Base-by-base conservation (phyloP, 2,888 invertebrate genomes). In the Steromphala cineraria region DNA sequence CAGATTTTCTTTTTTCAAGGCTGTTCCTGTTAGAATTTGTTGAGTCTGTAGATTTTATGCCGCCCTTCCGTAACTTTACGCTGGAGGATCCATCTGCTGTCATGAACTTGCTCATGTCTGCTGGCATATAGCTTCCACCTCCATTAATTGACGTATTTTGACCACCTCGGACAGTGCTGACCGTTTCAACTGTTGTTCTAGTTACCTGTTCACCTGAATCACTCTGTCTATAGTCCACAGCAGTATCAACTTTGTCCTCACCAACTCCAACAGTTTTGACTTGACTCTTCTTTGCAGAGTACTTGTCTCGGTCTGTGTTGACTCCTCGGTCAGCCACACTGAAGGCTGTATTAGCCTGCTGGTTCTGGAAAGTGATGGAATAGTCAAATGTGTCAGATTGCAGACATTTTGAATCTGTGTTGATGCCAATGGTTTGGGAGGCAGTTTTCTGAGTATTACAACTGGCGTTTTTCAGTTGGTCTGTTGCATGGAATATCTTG, bases 401-500 rank as follows among this genome's bases (percentile, higher is more conserved):
- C 28, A 84, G 71, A 24, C 89, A 83, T 74, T 81, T 81, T 17
- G 85, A 67, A n/a, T 87, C 84, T 40, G 91, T 91, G 83, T 90
- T 90, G 75, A 85, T 87, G 0, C 87, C 89, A 17, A 85, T 82
- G 62, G 82, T 88, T 28, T 82, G 86, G 17, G 84, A 87, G 10
- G 82, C 46, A 55, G 80, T 77, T 78, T 83, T 86, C 8, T 84
- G 83, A 36, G 91, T 90, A 80, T 90, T 89, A 75, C 84, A 83
- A 8, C 87, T 86, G 7, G 84, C 80, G 76, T 86, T 86, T 67
- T 86, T 87, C 5, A 90, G 40, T 67, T 85, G 87, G 21, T 90
- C 88, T 62, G 84, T 85, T 8, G 84, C 85, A 36, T 86, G 81
- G 86, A 91, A 90, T 40, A 90, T 86, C 77, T 87, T 86, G 13